Base-by-base conservation (phyloP, 1,140 invertebrate species). In the Saccostrea glomerata region DNA sequence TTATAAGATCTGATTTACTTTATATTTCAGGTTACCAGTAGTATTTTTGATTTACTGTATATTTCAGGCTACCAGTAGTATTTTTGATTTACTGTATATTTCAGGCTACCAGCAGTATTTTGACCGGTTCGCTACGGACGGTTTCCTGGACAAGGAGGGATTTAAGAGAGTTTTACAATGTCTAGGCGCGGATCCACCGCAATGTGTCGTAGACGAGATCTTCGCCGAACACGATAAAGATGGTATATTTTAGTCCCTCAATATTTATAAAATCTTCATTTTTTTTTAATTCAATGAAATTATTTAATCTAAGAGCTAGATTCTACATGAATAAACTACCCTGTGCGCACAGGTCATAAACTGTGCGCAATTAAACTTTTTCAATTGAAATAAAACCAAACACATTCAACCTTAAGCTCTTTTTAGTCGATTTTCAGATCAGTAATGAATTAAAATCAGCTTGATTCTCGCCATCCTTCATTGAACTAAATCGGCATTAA, bases 171-270 rank as follows among this genome's bases (percentile, higher is more conserved):
- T 83, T 6, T 30, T 83, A n/a, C 82, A 83, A 23, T 83, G 40
- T 56, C 40, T 54, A 15, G 54, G 40, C 2, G 20, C 40, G 17
- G 82, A 83, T 83, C 82, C 82, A 23, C 54, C 82, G 0, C 40
- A 83, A 11, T 11, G 40, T 23, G 17, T 83, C 82, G 40, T 83
- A 36, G 82, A 83, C 6, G 82, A 83, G n/a, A 83, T 83, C 5
- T 83, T 83, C 17, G 40, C 82, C n/a, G 82, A 83, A 47, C 82
- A 83, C 40, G 82, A 83, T 36, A 83, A 83, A 47, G 82, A 83
- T 30, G 54, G 82, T 83, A 82, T 1, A 7, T 47, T 47, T 47
- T 47, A 47, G 47, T 47, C 5, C 47, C 47, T 47, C 5, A 47
- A 47, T 47, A 47, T 47, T 9, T 47, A 6, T 47, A 1, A 47